Conservation (phyloP, 1,140 invertebrate species). For the Pseudoatta argentina region DNA sequence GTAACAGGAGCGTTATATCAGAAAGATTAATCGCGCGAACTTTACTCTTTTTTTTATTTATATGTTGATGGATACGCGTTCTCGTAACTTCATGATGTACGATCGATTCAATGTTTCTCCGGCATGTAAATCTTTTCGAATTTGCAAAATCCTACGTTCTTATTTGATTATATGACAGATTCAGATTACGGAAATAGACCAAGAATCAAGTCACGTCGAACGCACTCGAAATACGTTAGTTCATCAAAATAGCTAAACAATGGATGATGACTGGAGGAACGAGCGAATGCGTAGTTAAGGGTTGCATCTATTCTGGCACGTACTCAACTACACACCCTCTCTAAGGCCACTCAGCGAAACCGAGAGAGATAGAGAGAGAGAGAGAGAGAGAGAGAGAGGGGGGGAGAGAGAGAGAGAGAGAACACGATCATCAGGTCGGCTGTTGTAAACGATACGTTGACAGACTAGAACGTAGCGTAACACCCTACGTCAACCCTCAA, state of each 20-base stretch:
- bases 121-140: background rate
- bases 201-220: conserved; percentile 63
- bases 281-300: conserved; percentile 47
- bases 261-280: conserved; percentile 57
- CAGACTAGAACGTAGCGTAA: conserved; percentile 69
- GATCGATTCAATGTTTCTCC: background rate
- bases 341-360: conserved; percentile 55
- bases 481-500: conserved; percentile 73
- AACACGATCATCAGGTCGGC: conserved; percentile 26
- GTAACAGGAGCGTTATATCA: background rate
- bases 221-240: conserved; percentile 75
- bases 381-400: background rate
- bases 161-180: background rate
- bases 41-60: background rate
- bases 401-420: background rate
- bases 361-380: background rate
- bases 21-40: conserved; percentile 19
- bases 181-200: background rate
- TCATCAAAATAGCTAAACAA: conserved; percentile 82
- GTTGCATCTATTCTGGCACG: conserved; percentile 39
- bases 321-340: conserved; percentile 68
- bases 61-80: background rate
- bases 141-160: background rate
- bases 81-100: background rate
- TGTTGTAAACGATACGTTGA: conserved; percentile 67